These are phyloP conservation scores for Lucilia cuprina DNA, from an alignment of 1,140 invertebrate genomes.

Conservation along the genomic window DNA sequence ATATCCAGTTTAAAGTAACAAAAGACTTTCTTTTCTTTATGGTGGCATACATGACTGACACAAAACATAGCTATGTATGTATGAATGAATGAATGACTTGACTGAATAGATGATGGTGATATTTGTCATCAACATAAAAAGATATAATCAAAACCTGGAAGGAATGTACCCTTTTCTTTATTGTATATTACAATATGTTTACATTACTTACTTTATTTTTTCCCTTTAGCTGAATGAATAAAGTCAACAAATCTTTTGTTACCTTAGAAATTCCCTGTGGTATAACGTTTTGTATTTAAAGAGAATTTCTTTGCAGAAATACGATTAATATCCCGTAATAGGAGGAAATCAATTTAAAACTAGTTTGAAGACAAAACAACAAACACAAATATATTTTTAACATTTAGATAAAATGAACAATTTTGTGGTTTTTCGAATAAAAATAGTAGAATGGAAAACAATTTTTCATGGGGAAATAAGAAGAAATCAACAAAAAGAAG, in stretches of 20 bases:
- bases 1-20: neutral
- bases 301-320: neutral
- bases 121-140: conserved; percentile 25
- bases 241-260: conserved; percentile 26
- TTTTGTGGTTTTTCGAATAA: conserved; percentile 19
- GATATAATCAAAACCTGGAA: neutral
- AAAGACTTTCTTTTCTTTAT: neutral
- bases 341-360: conserved; percentile 33
- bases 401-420: neutral
- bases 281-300: conserved; percentile 13
- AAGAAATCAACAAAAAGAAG: neutral
- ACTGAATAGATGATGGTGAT: conserved; percentile 2
- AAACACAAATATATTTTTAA: neutral
- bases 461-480: conserved; percentile 16
- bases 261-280: conserved; percentile 4
- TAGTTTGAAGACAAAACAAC: neutral
- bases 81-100: neutral
- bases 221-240: neutral
- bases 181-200: conserved; percentile 11
- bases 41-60: neutral
- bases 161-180: neutral
- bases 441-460: neutral
- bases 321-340: conserved; percentile 29
- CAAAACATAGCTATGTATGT: neutral
- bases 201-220: neutral